Evolutionary conservation across 2,797 vertebrate genomes (phyloP).

Genomic region (Oryzias sinensis): DNA sequence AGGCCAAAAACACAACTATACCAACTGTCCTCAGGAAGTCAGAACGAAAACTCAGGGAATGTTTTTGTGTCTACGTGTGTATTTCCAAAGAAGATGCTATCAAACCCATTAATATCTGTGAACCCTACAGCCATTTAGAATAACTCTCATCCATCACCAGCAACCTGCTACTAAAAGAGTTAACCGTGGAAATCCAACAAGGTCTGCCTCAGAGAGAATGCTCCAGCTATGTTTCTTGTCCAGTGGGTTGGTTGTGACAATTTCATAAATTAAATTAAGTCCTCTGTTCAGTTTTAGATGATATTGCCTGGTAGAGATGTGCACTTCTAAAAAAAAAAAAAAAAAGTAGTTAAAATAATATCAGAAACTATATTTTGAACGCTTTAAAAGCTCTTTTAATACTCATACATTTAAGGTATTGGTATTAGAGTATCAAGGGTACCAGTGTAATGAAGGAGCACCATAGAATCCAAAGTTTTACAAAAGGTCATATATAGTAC

Average conservation of each 20-base stretch:
- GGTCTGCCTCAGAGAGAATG: conserved; percentile 45
- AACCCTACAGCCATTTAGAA: conserved; percentile 29
- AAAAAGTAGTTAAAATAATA: conserved; percentile 5
- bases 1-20: too few species aligned
- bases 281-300: conserved; percentile 9
- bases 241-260: conserved; percentile 13
- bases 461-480: too few species aligned
- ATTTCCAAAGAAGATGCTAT: neutral
- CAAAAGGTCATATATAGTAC: too few species aligned
- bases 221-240: conserved; percentile 23
- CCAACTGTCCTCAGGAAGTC: too few species aligned
- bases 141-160: conserved; percentile 19
- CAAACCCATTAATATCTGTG: conserved; percentile 15
- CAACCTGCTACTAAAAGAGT: conserved; percentile 20
- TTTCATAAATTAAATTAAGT: conserved; percentile 28
- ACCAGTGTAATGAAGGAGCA: too few species aligned
- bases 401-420: too few species aligned
- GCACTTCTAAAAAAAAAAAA: conserved; percentile 7
- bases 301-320: conserved; percentile 26
- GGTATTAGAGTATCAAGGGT: too few species aligned
- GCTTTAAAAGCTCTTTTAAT: too few species aligned
- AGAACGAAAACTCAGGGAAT: too few species aligned
- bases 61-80: too few species aligned
- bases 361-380: too few species aligned
- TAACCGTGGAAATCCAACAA: conserved; percentile 36